These are phyloP conservation scores for Euura lappo DNA, from an alignment of 1,140 invertebrate species.

Conservation along the genomic window DNA sequence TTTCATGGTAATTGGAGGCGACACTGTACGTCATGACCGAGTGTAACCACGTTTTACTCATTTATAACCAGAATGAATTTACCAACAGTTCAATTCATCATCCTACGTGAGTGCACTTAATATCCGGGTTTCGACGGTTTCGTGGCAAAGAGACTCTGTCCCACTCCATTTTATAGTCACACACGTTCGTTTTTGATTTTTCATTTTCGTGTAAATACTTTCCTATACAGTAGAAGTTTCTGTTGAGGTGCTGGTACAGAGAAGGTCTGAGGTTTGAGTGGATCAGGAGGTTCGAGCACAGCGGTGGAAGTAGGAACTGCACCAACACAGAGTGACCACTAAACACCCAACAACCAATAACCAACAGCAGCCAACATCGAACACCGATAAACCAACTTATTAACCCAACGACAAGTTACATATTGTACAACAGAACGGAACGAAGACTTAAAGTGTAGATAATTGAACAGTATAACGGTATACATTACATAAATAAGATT, in stretches of 20 bases:
- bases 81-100: not conserved
- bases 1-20: not conserved
- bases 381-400: conserved; percentile 58
- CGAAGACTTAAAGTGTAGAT: not conserved
- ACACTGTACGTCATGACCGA: not conserved
- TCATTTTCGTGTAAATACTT: too few relatives aligned
- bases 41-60: not conserved
- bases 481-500: not conserved
- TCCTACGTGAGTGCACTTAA: too few relatives aligned
- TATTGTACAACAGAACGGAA: conserved; percentile 13
- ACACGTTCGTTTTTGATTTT: too few relatives aligned
- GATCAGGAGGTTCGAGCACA: not conserved
- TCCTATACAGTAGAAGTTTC: too few relatives aligned
- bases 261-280: not conserved
- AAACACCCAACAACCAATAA: conserved; percentile 61
- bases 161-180: too few relatives aligned
- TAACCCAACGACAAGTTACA: conserved; percentile 58
- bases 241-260: not conserved
- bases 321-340: conserved; percentile 57
- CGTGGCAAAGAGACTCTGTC: too few relatives aligned
- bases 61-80: not conserved
- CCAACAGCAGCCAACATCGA: conserved; percentile 60
- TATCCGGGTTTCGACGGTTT: too few relatives aligned
- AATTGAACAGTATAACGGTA: conserved; percentile 1
- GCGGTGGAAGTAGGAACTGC: conserved; percentile 28